These are phyloP conservation scores for Drosophila koepferae DNA, from an alignment of 2,888 invertebrate genomes.

Conservation along the genomic window DNA sequence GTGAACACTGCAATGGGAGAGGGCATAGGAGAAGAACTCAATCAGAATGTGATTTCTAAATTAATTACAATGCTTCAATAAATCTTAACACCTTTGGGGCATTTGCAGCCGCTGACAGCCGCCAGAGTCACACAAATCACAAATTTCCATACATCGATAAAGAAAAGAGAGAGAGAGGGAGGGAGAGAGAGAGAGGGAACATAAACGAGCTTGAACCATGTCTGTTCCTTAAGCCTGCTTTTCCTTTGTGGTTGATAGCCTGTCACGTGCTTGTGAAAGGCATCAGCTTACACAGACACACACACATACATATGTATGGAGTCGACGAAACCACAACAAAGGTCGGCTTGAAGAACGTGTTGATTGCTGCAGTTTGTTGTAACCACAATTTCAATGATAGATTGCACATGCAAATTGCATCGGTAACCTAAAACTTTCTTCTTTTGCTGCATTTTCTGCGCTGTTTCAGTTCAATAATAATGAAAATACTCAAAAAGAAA, in stretches of 20 bases:
- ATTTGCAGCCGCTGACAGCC: constrained; percentile 25
- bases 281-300: constrained; percentile 35
- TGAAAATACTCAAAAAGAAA: no score
- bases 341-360: constrained; percentile 31
- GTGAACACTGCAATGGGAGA: constrained; percentile 87
- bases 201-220: not conserved
- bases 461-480: not conserved
- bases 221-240: constrained; percentile 12
- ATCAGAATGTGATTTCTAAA: constrained; percentile 67
- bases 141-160: not conserved
- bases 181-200: not conserved
- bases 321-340: constrained; percentile 49
- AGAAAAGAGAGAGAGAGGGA: not conserved
- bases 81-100: constrained; percentile 73
- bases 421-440: constrained; percentile 9
- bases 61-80: constrained; percentile 77
- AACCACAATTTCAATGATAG: constrained; percentile 31
- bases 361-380: constrained; percentile 17
- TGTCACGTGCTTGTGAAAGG: constrained; percentile 47
- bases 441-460: not conserved
- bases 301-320: not conserved
- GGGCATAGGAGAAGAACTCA: constrained; percentile 18
- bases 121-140: constrained; percentile 12
- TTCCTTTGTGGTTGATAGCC: constrained; percentile 22
- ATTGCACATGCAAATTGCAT: constrained; percentile 21